Conservation (phyloP, 2,888 invertebrate genomes). For the Platycheirus albimanus region DNA sequence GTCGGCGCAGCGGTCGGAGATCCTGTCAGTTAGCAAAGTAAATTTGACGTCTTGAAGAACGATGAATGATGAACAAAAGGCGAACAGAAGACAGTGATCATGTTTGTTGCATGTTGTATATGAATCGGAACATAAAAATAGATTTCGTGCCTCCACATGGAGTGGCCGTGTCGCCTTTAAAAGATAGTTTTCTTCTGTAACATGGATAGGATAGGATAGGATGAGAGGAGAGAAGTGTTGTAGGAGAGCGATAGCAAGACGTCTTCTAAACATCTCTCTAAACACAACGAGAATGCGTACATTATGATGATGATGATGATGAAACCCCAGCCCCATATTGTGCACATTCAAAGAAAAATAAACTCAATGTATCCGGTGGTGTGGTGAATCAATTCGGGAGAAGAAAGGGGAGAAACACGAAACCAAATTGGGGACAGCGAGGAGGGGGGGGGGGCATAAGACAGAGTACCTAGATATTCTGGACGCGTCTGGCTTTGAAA, state of each 20-base stretch:
- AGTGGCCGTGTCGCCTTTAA: background rate
- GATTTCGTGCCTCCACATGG: conserved; percentile 43
- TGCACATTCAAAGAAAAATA: conserved; percentile 62
- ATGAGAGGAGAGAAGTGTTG: conserved; percentile 9
- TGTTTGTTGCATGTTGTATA: conserved; percentile 50
- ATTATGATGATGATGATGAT: too few relatives aligned
- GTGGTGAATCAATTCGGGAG: conserved; percentile 47
- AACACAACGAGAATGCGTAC: conserved; percentile 21
- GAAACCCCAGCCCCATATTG: conserved; percentile 50
- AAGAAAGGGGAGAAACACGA: conserved; percentile 18
- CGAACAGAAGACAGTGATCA: conserved; percentile 41
- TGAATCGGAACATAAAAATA: conserved; percentile 59
- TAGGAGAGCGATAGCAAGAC: conserved; percentile 15
- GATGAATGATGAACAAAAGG: conserved; percentile 57
- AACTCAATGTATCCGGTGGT: conserved; percentile 67
- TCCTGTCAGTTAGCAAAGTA: conserved; percentile 52
- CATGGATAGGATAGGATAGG: too few relatives aligned
- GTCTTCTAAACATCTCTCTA: conserved; percentile 48
- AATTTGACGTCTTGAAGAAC: conserved; percentile 53
- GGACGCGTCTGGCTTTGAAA: conserved; percentile 45
- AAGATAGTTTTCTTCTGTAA: too few relatives aligned
- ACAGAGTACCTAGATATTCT: conserved; percentile 5
- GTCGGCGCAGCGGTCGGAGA: conserved; percentile 27
- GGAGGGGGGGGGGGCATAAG: background rate
- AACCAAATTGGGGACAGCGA: background rate